Percentiles rank a stretch among this genome's conserved stretches.
Evolutionary conservation across 1,140 invertebrate species (phyloP).

Genomic region (Diuraphis noxia): DNA sequence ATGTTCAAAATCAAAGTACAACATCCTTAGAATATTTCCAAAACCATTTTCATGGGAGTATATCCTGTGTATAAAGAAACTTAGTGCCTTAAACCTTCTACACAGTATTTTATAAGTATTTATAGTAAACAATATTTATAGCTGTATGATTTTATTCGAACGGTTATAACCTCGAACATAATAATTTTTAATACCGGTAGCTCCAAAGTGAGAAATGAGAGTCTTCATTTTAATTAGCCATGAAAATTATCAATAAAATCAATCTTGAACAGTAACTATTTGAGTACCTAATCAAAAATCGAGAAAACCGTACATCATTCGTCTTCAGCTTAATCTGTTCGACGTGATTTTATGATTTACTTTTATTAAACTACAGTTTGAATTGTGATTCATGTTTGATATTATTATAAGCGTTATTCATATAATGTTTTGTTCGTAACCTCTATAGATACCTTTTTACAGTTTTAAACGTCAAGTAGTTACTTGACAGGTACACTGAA

Average conservation of each 20-base stretch:
- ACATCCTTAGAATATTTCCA: neutral
- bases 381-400: neutral
- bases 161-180: neutral
- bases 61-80: neutral
- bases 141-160: neutral
- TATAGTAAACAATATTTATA: neutral
- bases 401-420: neutral
- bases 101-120: neutral
- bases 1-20: neutral
- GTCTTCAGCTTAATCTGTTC: neutral
- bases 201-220: neutral
- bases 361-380: neutral
- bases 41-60: neutral
- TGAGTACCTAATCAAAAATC: neutral
- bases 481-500: too few relatives aligned
- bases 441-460: neutral
- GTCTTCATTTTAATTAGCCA: neutral
- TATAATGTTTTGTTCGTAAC: neutral
- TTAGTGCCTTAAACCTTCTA: neutral
- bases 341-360: neutral
- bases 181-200: neutral
- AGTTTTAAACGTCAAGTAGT: too few relatives aligned
- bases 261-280: neutral
- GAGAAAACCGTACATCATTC: neutral
- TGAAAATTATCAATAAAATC: neutral